Percentiles rank a stretch among this genome's conserved stretches.
These are phyloP conservation scores for Tachyglossus aculeatus DNA, from an alignment of 2,797 vertebrate genomes.

Conservation along the genomic window DNA sequence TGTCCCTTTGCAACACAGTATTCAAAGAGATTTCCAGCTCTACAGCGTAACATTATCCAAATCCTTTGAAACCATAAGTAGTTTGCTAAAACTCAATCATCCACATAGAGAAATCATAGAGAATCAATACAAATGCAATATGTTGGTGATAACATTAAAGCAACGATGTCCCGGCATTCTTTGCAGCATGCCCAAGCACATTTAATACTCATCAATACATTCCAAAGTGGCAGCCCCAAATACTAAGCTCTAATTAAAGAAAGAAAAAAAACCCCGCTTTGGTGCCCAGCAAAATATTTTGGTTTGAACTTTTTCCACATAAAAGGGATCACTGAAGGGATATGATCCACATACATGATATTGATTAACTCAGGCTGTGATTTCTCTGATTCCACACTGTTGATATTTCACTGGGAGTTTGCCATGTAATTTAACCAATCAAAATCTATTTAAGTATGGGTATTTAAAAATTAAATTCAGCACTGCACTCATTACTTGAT, in stretches of 20 bases:
- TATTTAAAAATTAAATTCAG: slow-evolving; percentile 73
- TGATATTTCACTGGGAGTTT: slow-evolving; percentile 50
- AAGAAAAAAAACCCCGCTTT: slow-evolving; percentile 31
- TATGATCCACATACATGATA: slow-evolving; percentile 31
- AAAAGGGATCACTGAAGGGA: slow-evolving; percentile 34
- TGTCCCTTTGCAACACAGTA: slow-evolving; percentile 56
- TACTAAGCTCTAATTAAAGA: slow-evolving; percentile 6
- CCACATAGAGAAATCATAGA: slow-evolving; percentile 47
- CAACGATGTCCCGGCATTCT: slow-evolving; percentile 3
- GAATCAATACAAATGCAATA: slow-evolving; percentile 47
- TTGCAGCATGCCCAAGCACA: not conserved
- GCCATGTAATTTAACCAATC: slow-evolving; percentile 62
- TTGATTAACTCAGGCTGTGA: slow-evolving; percentile 50
- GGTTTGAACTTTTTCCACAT: slow-evolving; percentile 30
- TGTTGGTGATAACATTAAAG: not conserved
- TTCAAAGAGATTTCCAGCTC: slow-evolving; percentile 69
- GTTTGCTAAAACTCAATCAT: slow-evolving; percentile 65
- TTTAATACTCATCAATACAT: not conserved
- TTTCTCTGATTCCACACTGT: slow-evolving; percentile 45
- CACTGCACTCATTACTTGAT: slow-evolving; percentile 56
- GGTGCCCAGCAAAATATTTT: slow-evolving; percentile 35
- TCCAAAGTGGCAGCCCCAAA: not conserved
- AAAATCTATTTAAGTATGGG: slow-evolving; percentile 62
- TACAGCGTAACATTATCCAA: slow-evolving; percentile 64
- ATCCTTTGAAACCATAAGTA: slow-evolving; percentile 73